phyloP scores from a whole-genome alignment of 2,797 vertebrate genomes.

The Pseudopleuronectes americanus region DNA sequence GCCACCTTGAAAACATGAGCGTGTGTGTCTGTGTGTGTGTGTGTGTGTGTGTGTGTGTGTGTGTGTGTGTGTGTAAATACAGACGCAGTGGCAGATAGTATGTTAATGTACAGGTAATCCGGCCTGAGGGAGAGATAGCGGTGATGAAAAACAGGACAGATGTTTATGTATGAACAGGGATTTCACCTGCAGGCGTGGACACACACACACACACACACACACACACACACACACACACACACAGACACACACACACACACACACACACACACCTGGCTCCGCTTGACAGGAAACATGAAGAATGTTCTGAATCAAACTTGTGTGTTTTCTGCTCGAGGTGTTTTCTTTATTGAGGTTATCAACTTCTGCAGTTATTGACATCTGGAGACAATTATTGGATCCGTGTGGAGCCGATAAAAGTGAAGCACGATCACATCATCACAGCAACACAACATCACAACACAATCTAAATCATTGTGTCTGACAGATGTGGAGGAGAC shows the following conservation, averaged over 20 bases:
- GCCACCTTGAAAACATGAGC: constrained; percentile 8
- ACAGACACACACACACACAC: background rate
- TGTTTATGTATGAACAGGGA: constrained; percentile 58
- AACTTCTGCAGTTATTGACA: background rate
- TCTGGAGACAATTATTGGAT: background rate
- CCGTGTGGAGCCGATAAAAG: constrained; percentile 1
- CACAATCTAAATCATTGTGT: background rate
- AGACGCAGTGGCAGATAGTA: background rate
- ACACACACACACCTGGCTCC: background rate
- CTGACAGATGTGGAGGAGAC: background rate
- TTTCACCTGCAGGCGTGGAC: constrained; percentile 36
- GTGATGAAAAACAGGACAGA: constrained; percentile 35
- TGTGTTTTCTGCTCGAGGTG: background rate
- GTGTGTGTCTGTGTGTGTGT: constrained; percentile 2
- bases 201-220: constrained; percentile 29
- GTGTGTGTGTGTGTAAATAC: constrained; percentile 2
- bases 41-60: constrained; percentile 4
- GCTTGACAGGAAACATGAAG: background rate
- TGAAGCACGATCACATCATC: constrained; percentile 14
- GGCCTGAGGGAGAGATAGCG: constrained; percentile 3
- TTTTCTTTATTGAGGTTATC: background rate
- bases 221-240: constrained; percentile 9
- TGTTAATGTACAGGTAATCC: constrained; percentile 11
- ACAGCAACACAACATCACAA: background rate
- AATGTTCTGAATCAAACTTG: background rate